Evolutionary conservation across 2,888 invertebrate genomes (phyloP).

Genomic region (Torymus auratus): DNA sequence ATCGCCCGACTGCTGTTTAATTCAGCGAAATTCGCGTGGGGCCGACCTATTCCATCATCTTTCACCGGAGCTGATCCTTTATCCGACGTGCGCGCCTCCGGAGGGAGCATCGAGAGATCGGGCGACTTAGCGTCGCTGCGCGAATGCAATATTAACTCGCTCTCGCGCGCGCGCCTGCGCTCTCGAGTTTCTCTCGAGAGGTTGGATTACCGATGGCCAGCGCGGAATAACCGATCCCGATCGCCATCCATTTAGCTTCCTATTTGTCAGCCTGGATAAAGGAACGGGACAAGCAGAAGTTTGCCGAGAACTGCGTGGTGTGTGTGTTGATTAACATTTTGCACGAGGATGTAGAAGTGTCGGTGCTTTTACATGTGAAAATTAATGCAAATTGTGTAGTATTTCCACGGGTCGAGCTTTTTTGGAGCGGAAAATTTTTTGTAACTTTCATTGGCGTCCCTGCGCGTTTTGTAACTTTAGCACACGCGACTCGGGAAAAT

Average conservation of each 20-base stretch:
- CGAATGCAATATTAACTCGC: slow-evolving; percentile 32
- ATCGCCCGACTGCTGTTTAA: not conserved
- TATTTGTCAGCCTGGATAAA: slow-evolving; percentile 49
- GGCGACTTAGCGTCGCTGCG: not conserved
- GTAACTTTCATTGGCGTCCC: no score
- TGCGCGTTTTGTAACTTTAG: no score
- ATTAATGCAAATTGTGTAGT: not conserved
- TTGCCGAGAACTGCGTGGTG: no score
- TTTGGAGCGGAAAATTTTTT: no score
- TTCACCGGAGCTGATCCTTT: no score
- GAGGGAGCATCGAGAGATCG: not conserved
- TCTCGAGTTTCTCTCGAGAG: slow-evolving; percentile 11
- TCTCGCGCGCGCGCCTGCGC: not conserved
- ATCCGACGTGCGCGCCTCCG: no score
- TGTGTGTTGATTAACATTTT: slow-evolving; percentile 25
- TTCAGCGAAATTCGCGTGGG: no score
- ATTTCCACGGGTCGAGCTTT: no score
- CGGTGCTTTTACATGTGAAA: not conserved
- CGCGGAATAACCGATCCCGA: slow-evolving; percentile 39
- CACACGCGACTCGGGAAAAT: no score
- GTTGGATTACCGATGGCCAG: slow-evolving; percentile 39
- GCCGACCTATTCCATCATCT: not conserved
- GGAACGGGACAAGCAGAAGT: not conserved
- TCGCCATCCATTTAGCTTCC: slow-evolving; percentile 45
- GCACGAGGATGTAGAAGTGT: not conserved